phyloP scores from a whole-genome alignment of 1,140 invertebrate genomes.

The Hetaerina americana region DNA sequence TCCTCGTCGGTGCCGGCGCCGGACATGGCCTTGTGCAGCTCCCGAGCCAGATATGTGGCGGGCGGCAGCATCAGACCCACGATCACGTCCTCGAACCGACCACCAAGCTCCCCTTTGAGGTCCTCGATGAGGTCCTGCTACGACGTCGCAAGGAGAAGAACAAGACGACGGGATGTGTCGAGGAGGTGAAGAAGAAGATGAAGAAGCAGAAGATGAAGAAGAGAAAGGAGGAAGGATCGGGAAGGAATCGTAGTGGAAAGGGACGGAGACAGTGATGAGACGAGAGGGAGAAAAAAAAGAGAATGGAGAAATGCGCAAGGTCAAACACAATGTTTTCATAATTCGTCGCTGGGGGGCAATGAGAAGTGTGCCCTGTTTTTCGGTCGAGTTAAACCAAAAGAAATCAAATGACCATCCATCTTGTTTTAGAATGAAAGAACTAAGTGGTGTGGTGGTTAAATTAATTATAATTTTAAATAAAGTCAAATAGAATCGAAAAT shows the following conservation, averaged over 20 bases:
- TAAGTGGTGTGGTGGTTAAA: too few species aligned
- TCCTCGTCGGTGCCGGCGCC: slow-evolving; percentile 39
- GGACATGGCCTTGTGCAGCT: slow-evolving; percentile 39
- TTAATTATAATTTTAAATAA: too few species aligned
- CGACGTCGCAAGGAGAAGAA: not conserved
- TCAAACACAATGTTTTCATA: too few species aligned
- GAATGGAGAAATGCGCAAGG: too few species aligned
- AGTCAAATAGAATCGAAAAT: too few species aligned
- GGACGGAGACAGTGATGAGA: not conserved
- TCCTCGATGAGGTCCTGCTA: slow-evolving; percentile 39
- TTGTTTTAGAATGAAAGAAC: too few species aligned
- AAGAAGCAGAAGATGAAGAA: not conserved
- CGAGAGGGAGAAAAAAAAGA: not conserved
- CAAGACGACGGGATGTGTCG: too few species aligned
- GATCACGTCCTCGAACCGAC: slow-evolving; percentile 44
- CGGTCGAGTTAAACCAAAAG: too few species aligned
- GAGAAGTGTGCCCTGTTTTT: too few species aligned
- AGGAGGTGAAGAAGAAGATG: too few species aligned
- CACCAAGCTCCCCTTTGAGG: slow-evolving; percentile 42
- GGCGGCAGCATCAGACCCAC: slow-evolving; percentile 41
- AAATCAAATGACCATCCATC: too few species aligned
- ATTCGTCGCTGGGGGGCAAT: too few species aligned
- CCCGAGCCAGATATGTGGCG: slow-evolving; percentile 37
- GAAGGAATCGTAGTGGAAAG: not conserved
- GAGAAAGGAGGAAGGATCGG: not conserved